These are phyloP conservation scores for Eupleurogrammus muticus DNA, from an alignment of 2,797 vertebrate genomes.

Conservation along the genomic window DNA sequence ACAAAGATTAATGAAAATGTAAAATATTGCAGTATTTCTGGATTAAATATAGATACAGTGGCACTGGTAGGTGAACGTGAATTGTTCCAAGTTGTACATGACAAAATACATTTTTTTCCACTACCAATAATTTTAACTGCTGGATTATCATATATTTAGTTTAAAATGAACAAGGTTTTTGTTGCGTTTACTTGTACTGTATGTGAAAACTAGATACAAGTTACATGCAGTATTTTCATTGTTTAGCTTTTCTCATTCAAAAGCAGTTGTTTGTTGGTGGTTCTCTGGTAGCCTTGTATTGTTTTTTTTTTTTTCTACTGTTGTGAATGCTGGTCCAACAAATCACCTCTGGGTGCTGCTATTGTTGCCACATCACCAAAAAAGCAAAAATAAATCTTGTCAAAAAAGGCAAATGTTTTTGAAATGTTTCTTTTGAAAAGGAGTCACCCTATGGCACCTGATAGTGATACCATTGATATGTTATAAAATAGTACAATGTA, in stretches of 20 bases:
- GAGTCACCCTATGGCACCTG: neutral
- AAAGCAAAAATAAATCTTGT: conserved; percentile 67
- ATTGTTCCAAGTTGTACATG: conserved; percentile 57
- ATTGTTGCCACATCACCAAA: conserved; percentile 65
- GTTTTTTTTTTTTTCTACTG: conserved; percentile 53
- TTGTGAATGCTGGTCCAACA: conserved; percentile 65
- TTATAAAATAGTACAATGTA: neutral
- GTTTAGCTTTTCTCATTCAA: conserved; percentile 73
- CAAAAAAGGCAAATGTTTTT: conserved; percentile 3
- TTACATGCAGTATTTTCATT: conserved; percentile 79
- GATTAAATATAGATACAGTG: conserved; percentile 32
- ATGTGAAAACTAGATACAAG: conserved; percentile 64
- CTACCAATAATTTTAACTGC: conserved; percentile 46
- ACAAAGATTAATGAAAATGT: conserved; percentile 42
- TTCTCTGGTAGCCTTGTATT: conserved; percentile 69
- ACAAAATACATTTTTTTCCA: conserved; percentile 32
- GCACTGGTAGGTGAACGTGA: conserved; percentile 31
- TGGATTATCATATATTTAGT: conserved; percentile 59
- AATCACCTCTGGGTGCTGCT: conserved; percentile 62
- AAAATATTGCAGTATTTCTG: conserved; percentile 52
- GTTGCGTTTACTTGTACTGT: conserved; percentile 62
- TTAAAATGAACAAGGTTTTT: conserved; percentile 38
- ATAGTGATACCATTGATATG: neutral
- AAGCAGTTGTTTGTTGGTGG: conserved; percentile 55
- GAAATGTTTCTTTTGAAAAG: neutral